Conservation (phyloP, 64 coral and sea anemone genomes). For the Stichodactyla helianthus region DNA sequence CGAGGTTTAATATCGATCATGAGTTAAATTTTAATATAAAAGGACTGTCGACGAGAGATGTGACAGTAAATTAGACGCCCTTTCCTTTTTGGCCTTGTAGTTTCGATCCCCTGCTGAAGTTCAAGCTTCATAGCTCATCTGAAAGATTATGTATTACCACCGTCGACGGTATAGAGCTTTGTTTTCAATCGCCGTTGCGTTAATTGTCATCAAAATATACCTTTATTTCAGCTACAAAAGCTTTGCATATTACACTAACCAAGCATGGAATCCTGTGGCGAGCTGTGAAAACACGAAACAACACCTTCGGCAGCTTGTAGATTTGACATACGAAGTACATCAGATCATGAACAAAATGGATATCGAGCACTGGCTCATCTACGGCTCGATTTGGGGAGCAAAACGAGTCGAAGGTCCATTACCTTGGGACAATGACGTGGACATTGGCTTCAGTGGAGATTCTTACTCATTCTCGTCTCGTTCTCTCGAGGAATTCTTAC, state of each 20-base stretch:
- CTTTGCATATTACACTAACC: not conserved
- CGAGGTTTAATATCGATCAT: too few species aligned
- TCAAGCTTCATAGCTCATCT: too few species aligned
- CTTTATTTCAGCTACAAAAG: not conserved
- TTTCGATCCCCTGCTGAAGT: too few species aligned
- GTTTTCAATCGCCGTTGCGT: not conserved
- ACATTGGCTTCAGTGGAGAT: constrained; percentile 54
- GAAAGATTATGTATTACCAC: not conserved
- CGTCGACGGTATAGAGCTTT: not conserved
- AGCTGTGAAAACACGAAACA: not conserved
- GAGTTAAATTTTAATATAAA: too few species aligned
- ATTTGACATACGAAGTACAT: not conserved
- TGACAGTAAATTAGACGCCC: too few species aligned
- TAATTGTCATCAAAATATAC: not conserved
- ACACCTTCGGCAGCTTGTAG: not conserved
- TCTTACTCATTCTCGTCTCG: not conserved
- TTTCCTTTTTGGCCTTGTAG: too few species aligned
- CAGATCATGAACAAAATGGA: not conserved
- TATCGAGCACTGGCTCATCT: constrained; percentile 12
- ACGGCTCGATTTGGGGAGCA: not conserved
- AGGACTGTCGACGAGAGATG: too few species aligned
- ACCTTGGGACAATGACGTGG: constrained; percentile 65
- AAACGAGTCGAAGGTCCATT: constrained; percentile 12
- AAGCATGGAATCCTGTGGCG: not conserved
- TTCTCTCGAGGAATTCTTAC: constrained; percentile 12